Evolutionary conservation across 2,888 invertebrate genomes (phyloP).

Genomic region (Panorpa germanica): DNA sequence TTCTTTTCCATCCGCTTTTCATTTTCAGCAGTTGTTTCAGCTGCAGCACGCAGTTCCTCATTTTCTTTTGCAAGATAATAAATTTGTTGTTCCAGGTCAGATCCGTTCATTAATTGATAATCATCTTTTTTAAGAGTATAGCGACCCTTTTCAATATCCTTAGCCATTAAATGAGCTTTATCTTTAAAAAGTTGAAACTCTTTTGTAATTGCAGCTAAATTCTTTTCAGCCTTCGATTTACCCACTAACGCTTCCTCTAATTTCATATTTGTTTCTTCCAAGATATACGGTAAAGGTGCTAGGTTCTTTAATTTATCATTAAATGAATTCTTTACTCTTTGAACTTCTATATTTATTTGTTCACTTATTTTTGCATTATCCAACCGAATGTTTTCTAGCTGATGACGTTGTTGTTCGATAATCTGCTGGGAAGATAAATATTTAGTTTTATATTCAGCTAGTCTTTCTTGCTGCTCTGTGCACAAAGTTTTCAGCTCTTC

Average conservation of each 20-base stretch:
- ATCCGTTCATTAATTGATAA: conserved; percentile 15
- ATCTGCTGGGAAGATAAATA: conserved; percentile 21
- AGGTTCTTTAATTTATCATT: conserved; percentile 19
- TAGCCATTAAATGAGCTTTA: conserved; percentile 19
- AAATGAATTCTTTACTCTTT: conserved; percentile 17
- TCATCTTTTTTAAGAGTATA: conserved; percentile 17
- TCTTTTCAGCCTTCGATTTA: no score
- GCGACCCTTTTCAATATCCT: conserved; percentile 11
- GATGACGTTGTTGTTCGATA: conserved; percentile 20
- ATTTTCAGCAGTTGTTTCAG: conserved; percentile 19
- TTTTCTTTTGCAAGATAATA: conserved; percentile 20
- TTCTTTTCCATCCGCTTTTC: conserved; percentile 15
- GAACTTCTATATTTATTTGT: conserved; percentile 21
- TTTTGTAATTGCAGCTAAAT: conserved; percentile 13
- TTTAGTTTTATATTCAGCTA: conserved; percentile 19
- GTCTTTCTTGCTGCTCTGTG: conserved; percentile 19
- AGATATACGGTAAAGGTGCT: conserved; percentile 18
- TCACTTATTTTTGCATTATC: conserved; percentile 20
- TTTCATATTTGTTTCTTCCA: conserved; percentile 20
- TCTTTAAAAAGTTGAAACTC: conserved; percentile 19
- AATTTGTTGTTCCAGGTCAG: conserved; percentile 19
- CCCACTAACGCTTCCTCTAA: conserved; percentile 17
- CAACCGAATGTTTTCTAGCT: conserved; percentile 19
- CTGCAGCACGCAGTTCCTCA: conserved; percentile 12
- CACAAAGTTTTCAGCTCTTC: conserved; percentile 20